Evolutionary conservation across 2,797 vertebrate species (phyloP).

Genomic region (Sebastes glaucus): DNA sequence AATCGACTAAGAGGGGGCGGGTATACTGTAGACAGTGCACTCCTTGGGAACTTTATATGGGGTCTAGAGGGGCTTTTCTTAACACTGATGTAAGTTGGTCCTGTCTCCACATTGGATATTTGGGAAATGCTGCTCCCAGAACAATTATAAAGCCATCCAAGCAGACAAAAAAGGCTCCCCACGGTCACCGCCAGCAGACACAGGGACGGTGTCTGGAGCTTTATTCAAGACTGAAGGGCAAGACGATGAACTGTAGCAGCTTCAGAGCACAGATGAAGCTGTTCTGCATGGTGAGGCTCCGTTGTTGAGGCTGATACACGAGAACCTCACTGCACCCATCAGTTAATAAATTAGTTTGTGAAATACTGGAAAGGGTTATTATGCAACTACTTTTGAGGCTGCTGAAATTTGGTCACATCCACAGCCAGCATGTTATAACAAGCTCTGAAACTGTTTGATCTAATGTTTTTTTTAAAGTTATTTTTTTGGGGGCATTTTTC

Average conservation of each 20-base stretch:
- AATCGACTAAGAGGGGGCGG: no score
- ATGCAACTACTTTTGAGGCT: not conserved
- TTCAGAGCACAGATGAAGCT: not conserved
- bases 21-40: not conserved
- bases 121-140: conserved; percentile 25
- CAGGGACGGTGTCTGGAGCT: not conserved
- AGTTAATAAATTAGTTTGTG: conserved; percentile 13
- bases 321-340: not conserved
- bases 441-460: not conserved
- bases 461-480: no score
- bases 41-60: not conserved
- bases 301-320: not conserved
- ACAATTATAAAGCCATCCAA: conserved; percentile 36
- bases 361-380: not conserved
- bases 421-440: not conserved
- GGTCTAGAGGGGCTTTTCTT: not conserved
- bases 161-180: conserved; percentile 43
- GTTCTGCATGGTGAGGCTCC: not conserved
- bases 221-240: conserved; percentile 28
- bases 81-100: not conserved
- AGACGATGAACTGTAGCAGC: not conserved
- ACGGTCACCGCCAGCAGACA: conserved; percentile 25
- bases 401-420: not conserved
- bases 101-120: conserved; percentile 4
- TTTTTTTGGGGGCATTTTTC: no score